These are phyloP conservation scores for Sciurus vulgaris DNA, from an alignment of 2,797 vertebrate genomes.

Conservation along the genomic window DNA sequence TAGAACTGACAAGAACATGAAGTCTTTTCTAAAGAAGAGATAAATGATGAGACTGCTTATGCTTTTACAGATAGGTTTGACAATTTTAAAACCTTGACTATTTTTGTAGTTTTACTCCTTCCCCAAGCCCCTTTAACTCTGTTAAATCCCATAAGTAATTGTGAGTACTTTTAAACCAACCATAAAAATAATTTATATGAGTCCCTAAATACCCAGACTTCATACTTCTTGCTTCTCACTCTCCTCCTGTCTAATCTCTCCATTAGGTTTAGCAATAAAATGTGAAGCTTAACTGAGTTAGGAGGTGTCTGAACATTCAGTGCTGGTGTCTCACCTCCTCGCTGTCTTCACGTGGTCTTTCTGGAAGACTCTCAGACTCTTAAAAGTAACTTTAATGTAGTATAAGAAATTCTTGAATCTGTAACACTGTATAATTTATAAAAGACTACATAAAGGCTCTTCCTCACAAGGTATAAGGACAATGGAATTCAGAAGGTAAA, in stretches of 20 bases:
- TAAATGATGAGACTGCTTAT: not conserved
- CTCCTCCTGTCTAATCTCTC: not conserved
- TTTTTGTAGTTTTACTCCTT: conserved; percentile 24
- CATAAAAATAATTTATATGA: conserved; percentile 32
- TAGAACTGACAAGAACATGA: conserved; percentile 14
- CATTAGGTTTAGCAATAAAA: conserved; percentile 50
- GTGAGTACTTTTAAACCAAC: not conserved
- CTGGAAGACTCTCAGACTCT: not conserved
- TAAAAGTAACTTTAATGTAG: conserved; percentile 38
- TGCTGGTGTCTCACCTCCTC: not conserved
- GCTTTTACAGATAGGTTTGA: conserved; percentile 48
- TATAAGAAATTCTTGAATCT: conserved; percentile 25
- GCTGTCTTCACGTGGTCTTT: not conserved
- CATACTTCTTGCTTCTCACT: not conserved
- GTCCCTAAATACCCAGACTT: not conserved
- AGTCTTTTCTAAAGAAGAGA: not conserved
- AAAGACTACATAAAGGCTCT: not conserved
- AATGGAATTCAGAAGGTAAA: conserved; percentile 24
- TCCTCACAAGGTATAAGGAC: not conserved
- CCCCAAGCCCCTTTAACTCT: not conserved
- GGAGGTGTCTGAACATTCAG: conserved; percentile 46
- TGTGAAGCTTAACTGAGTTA: not conserved
- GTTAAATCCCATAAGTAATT: conserved; percentile 32
- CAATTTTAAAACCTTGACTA: not conserved
- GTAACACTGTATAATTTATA: not conserved